phyloP scores from a whole-genome alignment of 2,888 invertebrate species.

The Himalopsyche kuldschensis region DNA sequence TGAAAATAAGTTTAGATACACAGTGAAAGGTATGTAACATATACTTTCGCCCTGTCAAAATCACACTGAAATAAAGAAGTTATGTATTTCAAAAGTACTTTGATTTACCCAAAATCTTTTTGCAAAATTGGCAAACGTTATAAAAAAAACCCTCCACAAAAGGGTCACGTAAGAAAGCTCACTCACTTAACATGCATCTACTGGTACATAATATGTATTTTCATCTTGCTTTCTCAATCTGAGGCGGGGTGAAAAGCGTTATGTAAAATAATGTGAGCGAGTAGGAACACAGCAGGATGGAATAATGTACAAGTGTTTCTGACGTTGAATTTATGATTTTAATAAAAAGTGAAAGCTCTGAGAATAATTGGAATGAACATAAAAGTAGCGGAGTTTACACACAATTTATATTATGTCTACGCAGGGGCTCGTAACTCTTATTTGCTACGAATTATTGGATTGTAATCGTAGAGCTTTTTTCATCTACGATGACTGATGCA shows the following conservation, averaged over 20 bases:
- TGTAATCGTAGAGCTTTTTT: not conserved
- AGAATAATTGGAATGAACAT: conserved; percentile 21
- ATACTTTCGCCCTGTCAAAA: no score
- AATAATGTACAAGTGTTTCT: conserved; percentile 49
- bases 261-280: not conserved
- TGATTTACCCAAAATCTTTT: not conserved
- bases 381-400: not conserved
- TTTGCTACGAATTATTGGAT: not conserved
- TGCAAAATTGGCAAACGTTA: not conserved
- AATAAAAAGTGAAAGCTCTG: conserved; percentile 48
- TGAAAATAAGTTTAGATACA: no score
- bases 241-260: not conserved
- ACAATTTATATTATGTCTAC: not conserved
- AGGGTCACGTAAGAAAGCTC: not conserved
- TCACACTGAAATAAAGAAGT: no score
- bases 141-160: not conserved
- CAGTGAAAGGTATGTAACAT: no score
- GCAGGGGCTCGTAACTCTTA: not conserved
- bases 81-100: not conserved
- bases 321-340: conserved; percentile 60
- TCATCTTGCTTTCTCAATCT: not conserved
- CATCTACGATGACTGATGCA: not conserved
- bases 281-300: conserved; percentile 3
- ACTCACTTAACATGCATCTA: not conserved
- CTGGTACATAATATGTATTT: not conserved